Percentiles rank a stretch among this genome's conserved stretches.
These are phyloP conservation scores for Portevinia maculata DNA, from an alignment of 2,888 invertebrate species.

Conservation along the genomic window DNA sequence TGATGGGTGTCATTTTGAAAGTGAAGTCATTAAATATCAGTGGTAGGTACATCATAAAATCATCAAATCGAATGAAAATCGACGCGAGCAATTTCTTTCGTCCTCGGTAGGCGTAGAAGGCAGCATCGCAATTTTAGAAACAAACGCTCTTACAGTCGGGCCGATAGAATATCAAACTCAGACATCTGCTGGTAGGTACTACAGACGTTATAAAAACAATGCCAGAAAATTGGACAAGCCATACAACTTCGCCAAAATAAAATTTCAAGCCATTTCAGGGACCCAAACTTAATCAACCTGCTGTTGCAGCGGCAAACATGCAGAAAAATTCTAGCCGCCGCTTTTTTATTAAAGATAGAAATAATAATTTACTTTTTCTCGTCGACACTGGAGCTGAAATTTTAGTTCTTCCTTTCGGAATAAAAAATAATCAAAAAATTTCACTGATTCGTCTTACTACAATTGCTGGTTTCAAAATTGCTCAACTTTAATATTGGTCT, in stretches of 20 bases:
- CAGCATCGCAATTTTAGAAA: too few species aligned
- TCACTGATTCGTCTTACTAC: neutral
- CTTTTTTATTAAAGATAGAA: conserved; percentile 31
- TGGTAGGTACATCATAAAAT: too few species aligned
- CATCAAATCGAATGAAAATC: too few species aligned
- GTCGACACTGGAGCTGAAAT: conserved; percentile 25
- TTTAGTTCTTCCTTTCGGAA: conserved; percentile 8
- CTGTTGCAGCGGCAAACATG: conserved; percentile 40
- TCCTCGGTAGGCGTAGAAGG: too few species aligned
- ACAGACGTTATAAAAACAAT: conserved; percentile 13
- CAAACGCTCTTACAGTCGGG: neutral
- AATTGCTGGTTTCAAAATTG: conserved; percentile 16
- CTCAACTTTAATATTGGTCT: conserved; percentile 19
- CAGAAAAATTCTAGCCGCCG: conserved; percentile 14
- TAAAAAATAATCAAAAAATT: neutral
- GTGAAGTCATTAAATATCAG: too few species aligned
- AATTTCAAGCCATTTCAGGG: neutral
- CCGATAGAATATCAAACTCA: neutral
- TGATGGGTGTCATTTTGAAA: too few species aligned
- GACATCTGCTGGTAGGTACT: conserved; percentile 25
- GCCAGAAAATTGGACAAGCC: conserved; percentile 19
- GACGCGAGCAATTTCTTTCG: too few species aligned
- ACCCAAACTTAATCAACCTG: conserved; percentile 27
- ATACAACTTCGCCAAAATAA: conserved; percentile 5
- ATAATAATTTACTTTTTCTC: too few species aligned